phyloP scores from a whole-genome alignment of 2,797 vertebrate genomes.

The Anisognathus igniventris region DNA sequence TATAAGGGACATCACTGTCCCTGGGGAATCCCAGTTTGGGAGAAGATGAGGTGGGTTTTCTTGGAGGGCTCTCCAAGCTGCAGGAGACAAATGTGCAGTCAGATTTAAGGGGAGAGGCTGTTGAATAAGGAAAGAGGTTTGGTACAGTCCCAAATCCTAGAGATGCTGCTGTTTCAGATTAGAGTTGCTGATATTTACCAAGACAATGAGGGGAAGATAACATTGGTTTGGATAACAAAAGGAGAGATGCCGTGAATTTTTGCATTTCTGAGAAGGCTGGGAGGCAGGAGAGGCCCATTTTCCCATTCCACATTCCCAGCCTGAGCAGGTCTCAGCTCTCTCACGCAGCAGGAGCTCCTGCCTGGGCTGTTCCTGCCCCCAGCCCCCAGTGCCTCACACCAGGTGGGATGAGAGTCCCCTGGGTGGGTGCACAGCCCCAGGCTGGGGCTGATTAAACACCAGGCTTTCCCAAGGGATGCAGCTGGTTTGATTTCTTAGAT shows the following conservation, averaged over 20 bases:
- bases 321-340: neutral
- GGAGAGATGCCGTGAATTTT: neutral
- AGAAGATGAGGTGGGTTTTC: neutral
- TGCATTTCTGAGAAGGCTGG: neutral
- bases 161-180: neutral
- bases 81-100: neutral
- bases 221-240: neutral
- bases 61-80: neutral
- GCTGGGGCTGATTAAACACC: conserved; percentile 8
- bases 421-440: neutral
- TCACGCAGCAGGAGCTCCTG: neutral
- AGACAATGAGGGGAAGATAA: neutral
- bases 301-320: neutral
- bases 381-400: neutral
- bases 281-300: neutral
- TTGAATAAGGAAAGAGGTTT: neutral
- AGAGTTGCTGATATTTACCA: neutral
- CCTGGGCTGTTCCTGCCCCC: neutral
- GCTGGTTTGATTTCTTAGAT: neutral
- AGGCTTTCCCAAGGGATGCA: neutral
- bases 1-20: neutral
- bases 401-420: neutral
- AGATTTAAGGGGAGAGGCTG: neutral
- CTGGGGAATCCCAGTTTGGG: neutral
- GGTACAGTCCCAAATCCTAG: neutral